phyloP scores from a whole-genome alignment of 2,113 vertebrate genomes.

The Petrocephalus microphthalmus region DNA sequence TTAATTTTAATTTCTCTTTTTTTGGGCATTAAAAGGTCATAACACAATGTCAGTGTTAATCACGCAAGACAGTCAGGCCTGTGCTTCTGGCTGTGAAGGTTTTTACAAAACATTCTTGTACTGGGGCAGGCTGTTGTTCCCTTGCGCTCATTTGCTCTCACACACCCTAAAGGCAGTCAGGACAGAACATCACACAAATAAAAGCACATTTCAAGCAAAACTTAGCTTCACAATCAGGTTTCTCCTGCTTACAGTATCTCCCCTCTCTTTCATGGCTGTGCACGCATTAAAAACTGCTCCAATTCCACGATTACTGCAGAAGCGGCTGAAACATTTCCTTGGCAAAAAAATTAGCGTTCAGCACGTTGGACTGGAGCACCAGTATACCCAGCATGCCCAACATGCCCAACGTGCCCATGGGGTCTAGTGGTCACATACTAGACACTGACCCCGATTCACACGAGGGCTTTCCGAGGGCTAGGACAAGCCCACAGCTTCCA shows the following conservation, averaged over 20 bases:
- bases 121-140: not conserved
- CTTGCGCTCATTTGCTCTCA: not conserved
- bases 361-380: not conserved
- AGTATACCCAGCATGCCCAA: not conserved
- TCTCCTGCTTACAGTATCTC: not conserved
- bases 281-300: not conserved
- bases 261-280: not conserved
- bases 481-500: not conserved
- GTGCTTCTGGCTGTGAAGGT: not conserved
- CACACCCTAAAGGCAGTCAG: not conserved
- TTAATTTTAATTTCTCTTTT: not conserved
- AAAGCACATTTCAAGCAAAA: not conserved
- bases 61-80: not conserved
- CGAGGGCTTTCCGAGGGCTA: not conserved
- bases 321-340: not conserved
- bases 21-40: not conserved
- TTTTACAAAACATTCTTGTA: not conserved
- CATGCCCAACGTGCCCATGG: not conserved
- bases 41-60: not conserved
- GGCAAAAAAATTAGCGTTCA: not conserved
- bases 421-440: not conserved
- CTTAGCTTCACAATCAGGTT: not conserved
- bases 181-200: not conserved
- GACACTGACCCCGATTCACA: not conserved
- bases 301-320: not conserved